Percentiles rank a stretch among this genome's conserved stretches.
Conservation (phyloP, 2,888 invertebrate species). For the Callimorpha dominula region DNA sequence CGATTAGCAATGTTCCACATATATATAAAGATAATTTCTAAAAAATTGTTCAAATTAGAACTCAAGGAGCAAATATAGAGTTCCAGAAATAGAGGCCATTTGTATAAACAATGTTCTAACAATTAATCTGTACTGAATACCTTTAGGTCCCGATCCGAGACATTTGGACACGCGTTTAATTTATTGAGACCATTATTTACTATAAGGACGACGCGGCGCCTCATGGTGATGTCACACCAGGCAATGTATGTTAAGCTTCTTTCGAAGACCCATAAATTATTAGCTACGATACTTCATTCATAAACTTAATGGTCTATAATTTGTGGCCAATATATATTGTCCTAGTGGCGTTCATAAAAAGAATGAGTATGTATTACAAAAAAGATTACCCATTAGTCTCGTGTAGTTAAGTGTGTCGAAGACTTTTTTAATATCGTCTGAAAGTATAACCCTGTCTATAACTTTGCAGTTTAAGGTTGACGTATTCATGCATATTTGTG, state of each 20-base stretch:
- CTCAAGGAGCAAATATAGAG: not conserved
- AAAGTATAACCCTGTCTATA: not conserved
- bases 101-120: constrained; percentile 33
- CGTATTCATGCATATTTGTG: too few relatives aligned
- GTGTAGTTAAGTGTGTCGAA: not conserved
- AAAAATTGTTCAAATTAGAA: not conserved
- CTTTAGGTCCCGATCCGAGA: constrained; percentile 56
- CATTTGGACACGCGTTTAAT: constrained; percentile 69
- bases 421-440: not conserved
- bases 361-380: not conserved
- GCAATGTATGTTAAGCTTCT: constrained; percentile 57
- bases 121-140: constrained; percentile 62
- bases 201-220: constrained; percentile 47
- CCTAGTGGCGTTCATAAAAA: constrained; percentile 4
- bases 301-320: constrained; percentile 64
- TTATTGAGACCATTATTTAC: constrained; percentile 69
- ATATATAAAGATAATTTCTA: too few relatives aligned
- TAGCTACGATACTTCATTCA: constrained; percentile 56
- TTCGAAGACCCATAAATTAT: constrained; percentile 50
- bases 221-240: constrained; percentile 58
- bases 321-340: constrained; percentile 49
- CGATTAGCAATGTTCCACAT: too few relatives aligned
- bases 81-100: constrained; percentile 14
- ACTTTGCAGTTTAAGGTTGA: too few relatives aligned
- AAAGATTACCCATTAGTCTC: not conserved